Percentiles rank a stretch among this genome's conserved stretches.
phyloP scores from a whole-genome alignment of 2,797 vertebrate genomes.

The Limosa lapponica region DNA sequence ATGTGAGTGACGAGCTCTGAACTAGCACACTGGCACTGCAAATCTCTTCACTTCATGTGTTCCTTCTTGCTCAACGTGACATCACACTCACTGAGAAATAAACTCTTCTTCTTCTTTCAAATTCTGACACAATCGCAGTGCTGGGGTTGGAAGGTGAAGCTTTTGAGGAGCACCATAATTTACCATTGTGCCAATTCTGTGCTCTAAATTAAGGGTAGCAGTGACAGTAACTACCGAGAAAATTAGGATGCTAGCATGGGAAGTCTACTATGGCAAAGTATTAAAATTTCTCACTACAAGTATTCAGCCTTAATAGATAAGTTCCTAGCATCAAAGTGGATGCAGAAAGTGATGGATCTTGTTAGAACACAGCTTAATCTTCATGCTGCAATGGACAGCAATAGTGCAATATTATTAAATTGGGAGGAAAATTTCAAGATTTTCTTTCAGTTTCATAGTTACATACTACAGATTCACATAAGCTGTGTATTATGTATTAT shows the following conservation, averaged over 20 bases:
- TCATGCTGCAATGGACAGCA: conserved; percentile 2
- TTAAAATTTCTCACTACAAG: conserved; percentile 38
- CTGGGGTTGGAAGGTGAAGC: conserved; percentile 12
- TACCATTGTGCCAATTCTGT: conserved; percentile 12
- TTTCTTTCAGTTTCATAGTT: conserved; percentile 24
- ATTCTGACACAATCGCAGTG: conserved; percentile 1
- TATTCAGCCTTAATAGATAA: conserved; percentile 46
- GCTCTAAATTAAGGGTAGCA: conserved; percentile 65
- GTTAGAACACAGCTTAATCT: conserved; percentile 27
- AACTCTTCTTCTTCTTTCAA: conserved; percentile 40
- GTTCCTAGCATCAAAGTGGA: conserved; percentile 37
- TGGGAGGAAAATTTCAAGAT: not conserved
- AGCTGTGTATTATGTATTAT: not conserved
- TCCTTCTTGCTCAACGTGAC: conserved; percentile 23
- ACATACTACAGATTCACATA: conserved; percentile 40
- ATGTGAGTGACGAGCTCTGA: conserved; percentile 32
- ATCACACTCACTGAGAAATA: conserved; percentile 52
- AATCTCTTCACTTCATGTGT: conserved; percentile 31
- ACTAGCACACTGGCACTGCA: conserved; percentile 27
- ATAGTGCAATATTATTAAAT: not conserved
- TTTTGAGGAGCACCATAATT: not conserved
- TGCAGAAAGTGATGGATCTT: not conserved
- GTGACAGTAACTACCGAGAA: conserved; percentile 40
- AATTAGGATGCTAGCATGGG: conserved; percentile 5
- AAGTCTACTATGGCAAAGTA: not conserved